Percentiles rank a stretch among this genome's conserved stretches.
Conservation (phyloP, 1,140 invertebrate genomes). For the Zeugodacus cucurbitae region DNA sequence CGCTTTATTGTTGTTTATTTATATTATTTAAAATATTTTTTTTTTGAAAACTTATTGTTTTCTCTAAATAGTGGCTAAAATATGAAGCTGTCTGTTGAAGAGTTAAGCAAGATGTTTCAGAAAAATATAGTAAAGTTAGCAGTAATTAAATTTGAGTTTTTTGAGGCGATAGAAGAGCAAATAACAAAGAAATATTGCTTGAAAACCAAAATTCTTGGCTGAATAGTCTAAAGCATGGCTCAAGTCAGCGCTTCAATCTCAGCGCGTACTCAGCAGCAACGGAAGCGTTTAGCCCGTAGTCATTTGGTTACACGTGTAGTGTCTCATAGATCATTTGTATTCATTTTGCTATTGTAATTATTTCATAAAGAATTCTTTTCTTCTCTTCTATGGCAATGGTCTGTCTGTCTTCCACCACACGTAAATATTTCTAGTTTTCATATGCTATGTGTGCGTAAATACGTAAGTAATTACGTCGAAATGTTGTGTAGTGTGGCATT, state of each 20-base stretch:
- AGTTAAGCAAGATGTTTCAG: not conserved
- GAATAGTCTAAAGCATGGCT: not conserved
- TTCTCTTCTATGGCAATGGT: not conserved
- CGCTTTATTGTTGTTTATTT: not conserved
- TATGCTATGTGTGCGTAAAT: not conserved
- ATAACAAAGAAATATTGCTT: not conserved
- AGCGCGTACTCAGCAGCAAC: not conserved
- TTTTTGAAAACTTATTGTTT: not conserved
- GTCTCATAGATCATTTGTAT: not conserved
- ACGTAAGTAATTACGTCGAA: not conserved
- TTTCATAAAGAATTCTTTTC: not conserved
- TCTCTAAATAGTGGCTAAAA: not conserved
- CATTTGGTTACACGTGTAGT: not conserved
- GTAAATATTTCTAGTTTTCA: too few relatives aligned
- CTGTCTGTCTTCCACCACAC: not conserved
- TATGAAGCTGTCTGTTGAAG: not conserved
- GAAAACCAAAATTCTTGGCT: not conserved
- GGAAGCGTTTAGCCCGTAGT: not conserved
- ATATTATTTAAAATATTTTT: not conserved
- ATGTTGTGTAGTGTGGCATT: not conserved
- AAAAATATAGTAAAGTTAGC: not conserved
- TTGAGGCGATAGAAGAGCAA: not conserved
- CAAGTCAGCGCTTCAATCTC: not conserved
- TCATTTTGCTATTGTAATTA: not conserved
- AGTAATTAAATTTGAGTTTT: not conserved